Base-by-base conservation (phyloP, 2,888 invertebrate species). In the Timandra comae region DNA sequence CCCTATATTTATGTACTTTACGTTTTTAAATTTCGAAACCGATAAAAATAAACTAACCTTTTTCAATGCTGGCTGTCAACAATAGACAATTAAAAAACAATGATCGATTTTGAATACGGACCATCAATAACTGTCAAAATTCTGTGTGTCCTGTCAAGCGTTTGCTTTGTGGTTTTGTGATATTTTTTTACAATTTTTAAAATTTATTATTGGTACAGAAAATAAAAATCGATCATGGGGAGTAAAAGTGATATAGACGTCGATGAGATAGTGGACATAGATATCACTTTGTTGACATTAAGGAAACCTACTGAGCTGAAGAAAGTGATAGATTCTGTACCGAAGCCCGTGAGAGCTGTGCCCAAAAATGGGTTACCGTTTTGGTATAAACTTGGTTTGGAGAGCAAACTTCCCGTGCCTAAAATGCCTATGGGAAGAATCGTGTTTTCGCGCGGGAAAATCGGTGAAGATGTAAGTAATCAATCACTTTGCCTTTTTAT, bases 351-450 rank as follows among this genome's bases (percentile, higher is more conserved):
- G 23, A 58, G 77, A 12, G 70, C 82, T 1, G 80, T 87, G 2
- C 87, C 87, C 1, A 77, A 77, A 43, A 78, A 76, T 69, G 85
- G 84, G 1, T 59, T 88, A 11, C 88, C 88, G 2, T 35, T 79
- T 35, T 89, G 89, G 89, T 75, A 77, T 35, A 66, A 63, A 23
- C 65, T 88, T 2, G 85, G 87, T 0, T 49, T 88, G 53, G 88
- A 88, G 46, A 62, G 73, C 36, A 88, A 88, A 53, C 59, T 88
- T 31, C 88, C 88, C 1, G 75, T 87, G 35, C 80, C 88, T 8
- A 81, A 84, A 52, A 82, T 82, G 64, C 88, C 88, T 0, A 63
- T 58, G 11, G 87, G 85, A 2, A 80, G 72, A 35, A 73, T 88
- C 33, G 53, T 81, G 30, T 82, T 88, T 52, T 77, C 84, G 24